Evolutionary conservation across 1,140 invertebrate species (phyloP), one percentile per base, ranked within the genome.

Genomic region (Arion vulgaris): DNA sequence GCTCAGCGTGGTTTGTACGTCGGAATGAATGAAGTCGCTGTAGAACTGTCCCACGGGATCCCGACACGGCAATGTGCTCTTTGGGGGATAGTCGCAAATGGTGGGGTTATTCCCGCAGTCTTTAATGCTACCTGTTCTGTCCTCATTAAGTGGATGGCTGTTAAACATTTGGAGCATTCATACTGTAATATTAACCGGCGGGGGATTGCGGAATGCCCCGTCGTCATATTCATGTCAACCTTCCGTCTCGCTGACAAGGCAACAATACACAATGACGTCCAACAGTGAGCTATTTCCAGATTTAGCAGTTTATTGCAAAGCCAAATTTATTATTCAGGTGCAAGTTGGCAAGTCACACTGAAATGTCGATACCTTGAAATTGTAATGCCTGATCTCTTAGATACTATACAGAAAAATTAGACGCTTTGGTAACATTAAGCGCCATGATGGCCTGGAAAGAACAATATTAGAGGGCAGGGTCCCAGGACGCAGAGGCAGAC

Each of bases 141-240:
- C 62, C 53, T 57, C 53, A 57, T 57, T 57, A 57, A 57, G 53
- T 57, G 53, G 62, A 11, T 26, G 51, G 26, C 17, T 57, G 51
- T 57, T 57, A 57, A 57, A 57, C 62, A 66, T 66, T 32, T 66
- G 62, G n/a, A 28, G 28, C 28, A 66, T 66, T 66, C n/a, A 66
- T 11, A 23, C 11, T 17, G 17, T 66, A 32, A 66, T 7, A 66
- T 66, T 66, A 66, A 66, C 5, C 62, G 7, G 17, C 62, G n/a
- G 62, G 62, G 62, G 28, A 66, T 17, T 7, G 2, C 62, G 28
- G 62, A 28, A 66, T 32, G 62, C 32, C n/a, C 62, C 28, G 32
- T 32, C 7, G 62, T 32, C 62, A 66, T 34, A 23, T 28, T 66
- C 1, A 32, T 66, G 62, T 32, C 62, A 66, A 66, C n/a, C n/a